These are phyloP conservation scores for Leptinotarsa tumamoca DNA, from an alignment of 2,888 invertebrate genomes.

Conservation along the genomic window DNA sequence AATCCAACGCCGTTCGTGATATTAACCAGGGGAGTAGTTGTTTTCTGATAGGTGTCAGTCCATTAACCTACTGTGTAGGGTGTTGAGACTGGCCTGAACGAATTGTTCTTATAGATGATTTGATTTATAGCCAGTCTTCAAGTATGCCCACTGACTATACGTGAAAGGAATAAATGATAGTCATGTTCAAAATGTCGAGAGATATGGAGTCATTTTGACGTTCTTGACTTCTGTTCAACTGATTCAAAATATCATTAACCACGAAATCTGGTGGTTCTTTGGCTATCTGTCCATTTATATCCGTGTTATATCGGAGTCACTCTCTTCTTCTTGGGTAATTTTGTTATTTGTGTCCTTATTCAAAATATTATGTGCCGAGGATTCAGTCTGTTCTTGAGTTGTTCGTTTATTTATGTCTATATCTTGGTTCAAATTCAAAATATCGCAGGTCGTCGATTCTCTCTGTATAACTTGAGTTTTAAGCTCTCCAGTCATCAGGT, in stretches of 20 bases:
- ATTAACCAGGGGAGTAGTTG: too few species aligned
- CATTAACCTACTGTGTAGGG: too few species aligned
- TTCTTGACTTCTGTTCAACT: background rate
- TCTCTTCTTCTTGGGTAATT: background rate
- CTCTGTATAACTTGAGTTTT: constrained; percentile 6
- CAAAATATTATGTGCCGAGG: background rate
- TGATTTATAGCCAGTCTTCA: too few species aligned
- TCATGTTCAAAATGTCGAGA: constrained; percentile 5
- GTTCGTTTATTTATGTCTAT: constrained; percentile 4
- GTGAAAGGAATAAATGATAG: background rate
- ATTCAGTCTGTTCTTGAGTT: constrained; percentile 2
- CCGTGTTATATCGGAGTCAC: background rate
- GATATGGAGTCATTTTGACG: constrained; percentile 1
- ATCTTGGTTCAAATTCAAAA: constrained; percentile 8
- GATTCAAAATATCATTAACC: background rate
- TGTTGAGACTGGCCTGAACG: too few species aligned
- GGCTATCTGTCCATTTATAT: constrained; percentile 1
- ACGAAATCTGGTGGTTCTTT: background rate
- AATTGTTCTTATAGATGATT: too few species aligned
- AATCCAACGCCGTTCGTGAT: too few species aligned
- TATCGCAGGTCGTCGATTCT: constrained; percentile 4
- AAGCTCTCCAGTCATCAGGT: background rate
- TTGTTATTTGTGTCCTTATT: background rate
- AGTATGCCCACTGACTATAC: too few species aligned
- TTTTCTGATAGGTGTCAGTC: too few species aligned